Evolutionary conservation across 1,140 invertebrate genomes (phyloP).

Genomic region (Drosophila insularis): DNA sequence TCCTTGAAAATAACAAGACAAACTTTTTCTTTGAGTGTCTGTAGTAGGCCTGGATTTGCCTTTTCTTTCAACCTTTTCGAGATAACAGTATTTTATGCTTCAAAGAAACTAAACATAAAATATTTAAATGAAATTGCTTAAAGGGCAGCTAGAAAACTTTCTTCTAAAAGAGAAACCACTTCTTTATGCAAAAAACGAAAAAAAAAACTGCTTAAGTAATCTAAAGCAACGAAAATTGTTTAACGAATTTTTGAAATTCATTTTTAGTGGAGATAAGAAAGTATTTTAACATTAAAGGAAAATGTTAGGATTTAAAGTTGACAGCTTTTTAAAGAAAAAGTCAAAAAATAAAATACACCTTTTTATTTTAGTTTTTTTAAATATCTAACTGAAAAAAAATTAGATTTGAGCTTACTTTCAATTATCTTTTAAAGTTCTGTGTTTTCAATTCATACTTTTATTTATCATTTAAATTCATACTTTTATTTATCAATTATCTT

Average conservation of each 20-base stretch:
- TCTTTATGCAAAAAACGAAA: not conserved
- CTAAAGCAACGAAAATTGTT: constrained; percentile 37
- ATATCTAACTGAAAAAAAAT: no score
- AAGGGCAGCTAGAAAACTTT: constrained; percentile 1
- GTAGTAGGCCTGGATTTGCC: not conserved
- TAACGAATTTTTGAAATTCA: not conserved
- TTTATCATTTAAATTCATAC: no score
- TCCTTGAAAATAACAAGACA: constrained; percentile 62
- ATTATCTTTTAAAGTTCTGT: no score
- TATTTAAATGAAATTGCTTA: constrained; percentile 2
- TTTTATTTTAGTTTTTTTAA: no score
- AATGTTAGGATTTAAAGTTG: constrained; percentile 10
- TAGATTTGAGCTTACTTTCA: no score
- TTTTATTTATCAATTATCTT: no score
- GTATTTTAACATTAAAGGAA: constrained; percentile 1
- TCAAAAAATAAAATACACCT: no score
- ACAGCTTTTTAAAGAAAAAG: not conserved
- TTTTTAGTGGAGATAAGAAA: constrained; percentile 21
- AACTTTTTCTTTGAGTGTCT: constrained; percentile 1
- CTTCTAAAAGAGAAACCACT: not conserved
- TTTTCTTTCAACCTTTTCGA: not conserved
- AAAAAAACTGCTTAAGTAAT: constrained; percentile 29
- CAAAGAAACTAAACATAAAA: constrained; percentile 4
- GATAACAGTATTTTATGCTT: constrained; percentile 1
- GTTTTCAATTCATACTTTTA: no score